These are phyloP conservation scores for Heterochromis multidens DNA, from an alignment of 2,113 vertebrate genomes.

Conservation along the genomic window DNA sequence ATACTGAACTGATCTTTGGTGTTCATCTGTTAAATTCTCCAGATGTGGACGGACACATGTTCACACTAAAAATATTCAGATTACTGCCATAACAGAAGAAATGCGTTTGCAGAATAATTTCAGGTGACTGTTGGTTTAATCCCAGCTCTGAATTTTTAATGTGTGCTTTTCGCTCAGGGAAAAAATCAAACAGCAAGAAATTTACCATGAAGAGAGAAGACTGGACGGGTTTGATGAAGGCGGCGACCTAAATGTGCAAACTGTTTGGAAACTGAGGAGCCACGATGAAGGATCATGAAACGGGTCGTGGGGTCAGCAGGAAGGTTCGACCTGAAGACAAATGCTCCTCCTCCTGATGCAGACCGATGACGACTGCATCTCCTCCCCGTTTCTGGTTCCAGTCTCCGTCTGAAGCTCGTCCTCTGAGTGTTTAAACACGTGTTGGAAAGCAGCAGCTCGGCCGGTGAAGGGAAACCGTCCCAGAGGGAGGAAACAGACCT, in stretches of 20 bases:
- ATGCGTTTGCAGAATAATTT: too few relatives aligned
- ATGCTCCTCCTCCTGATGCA: too few relatives aligned
- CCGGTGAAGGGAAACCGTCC: background rate
- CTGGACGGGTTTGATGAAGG: background rate
- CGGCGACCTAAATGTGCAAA: accelerated
- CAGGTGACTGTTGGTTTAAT: too few relatives aligned
- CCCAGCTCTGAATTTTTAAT: too few relatives aligned
- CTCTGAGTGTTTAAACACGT: background rate
- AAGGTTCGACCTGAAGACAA: background rate
- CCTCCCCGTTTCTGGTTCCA: background rate
- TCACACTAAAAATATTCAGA: too few relatives aligned
- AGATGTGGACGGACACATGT: too few relatives aligned
- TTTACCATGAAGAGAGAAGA: background rate
- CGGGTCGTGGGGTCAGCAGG: background rate
- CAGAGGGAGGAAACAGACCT: background rate
- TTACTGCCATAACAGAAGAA: too few relatives aligned
- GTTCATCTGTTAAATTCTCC: too few relatives aligned
- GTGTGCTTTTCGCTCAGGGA: too few relatives aligned
- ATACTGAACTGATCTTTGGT: too few relatives aligned
- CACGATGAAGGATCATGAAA: background rate
- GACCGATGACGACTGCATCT: background rate
- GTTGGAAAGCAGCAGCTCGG: background rate
- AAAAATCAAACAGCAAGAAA: background rate
- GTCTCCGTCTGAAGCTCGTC: accelerated
- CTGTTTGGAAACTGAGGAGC: background rate